These are phyloP conservation scores for Diceros bicornis DNA, from an alignment of 2,797 vertebrate species.

Conservation along the genomic window DNA sequence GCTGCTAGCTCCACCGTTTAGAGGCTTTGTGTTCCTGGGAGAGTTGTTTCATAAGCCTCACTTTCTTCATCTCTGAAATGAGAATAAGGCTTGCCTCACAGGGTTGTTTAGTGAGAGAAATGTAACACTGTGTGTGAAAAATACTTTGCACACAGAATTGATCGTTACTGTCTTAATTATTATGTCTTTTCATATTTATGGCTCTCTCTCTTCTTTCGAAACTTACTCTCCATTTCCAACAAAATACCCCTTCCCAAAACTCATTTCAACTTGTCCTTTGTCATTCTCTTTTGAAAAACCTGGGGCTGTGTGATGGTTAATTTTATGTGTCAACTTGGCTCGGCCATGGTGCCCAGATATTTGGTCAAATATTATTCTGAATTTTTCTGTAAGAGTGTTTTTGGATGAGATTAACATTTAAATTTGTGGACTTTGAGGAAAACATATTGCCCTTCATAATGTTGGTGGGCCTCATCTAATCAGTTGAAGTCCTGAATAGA, in stretches of 20 bases:
- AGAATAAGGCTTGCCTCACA: not conserved
- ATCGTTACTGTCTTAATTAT: not conserved
- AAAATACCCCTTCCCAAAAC: not conserved
- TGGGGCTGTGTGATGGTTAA: not conserved
- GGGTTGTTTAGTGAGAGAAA: not conserved
- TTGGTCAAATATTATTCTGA: not conserved
- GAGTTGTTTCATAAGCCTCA: not conserved
- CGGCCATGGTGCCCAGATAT: not conserved
- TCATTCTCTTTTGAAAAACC: not conserved
- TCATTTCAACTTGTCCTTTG: not conserved
- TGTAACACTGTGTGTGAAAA: not conserved
- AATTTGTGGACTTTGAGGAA: not conserved
- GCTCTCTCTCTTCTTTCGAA: not conserved
- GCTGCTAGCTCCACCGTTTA: too few relatives aligned
- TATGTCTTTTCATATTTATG: not conserved
- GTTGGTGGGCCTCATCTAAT: not conserved
- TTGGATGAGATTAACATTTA: not conserved
- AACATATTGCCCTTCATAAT: not conserved
- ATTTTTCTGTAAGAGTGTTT: not conserved
- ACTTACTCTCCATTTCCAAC: not conserved
- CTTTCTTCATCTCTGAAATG: not conserved
- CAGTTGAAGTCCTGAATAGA: not conserved
- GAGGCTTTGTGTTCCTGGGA: not conserved
- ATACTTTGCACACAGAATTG: not conserved
- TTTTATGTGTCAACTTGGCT: not conserved